These are phyloP conservation scores for Oncorhynchus tshawytscha DNA, from an alignment of 2,113 vertebrate species.

Conservation along the genomic window DNA sequence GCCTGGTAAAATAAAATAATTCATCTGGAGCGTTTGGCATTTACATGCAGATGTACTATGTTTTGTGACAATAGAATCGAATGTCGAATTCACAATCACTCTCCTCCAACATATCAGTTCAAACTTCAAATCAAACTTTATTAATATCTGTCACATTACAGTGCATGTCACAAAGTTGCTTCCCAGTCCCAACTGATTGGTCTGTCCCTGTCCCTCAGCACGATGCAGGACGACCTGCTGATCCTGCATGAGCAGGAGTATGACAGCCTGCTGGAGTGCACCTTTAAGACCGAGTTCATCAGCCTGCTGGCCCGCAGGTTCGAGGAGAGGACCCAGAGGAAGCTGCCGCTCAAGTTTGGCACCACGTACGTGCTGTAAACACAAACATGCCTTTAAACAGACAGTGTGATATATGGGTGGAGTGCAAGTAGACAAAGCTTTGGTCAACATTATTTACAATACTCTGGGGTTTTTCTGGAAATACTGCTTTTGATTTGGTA, in stretches of 20 bases:
- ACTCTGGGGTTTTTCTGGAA: no score
- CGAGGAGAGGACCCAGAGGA: constrained; percentile 90
- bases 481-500: no score
- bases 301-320: constrained; percentile 90
- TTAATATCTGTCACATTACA: not conserved
- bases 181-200: not conserved
- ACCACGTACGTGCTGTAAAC: constrained; percentile 83
- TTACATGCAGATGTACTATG: no score
- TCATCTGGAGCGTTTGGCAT: no score
- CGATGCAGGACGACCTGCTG: constrained; percentile 91
- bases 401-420: not conserved
- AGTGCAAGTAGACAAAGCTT: not conserved
- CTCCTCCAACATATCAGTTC: no score
- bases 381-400: not conserved
- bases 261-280: constrained; percentile 90
- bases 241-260: constrained; percentile 96
- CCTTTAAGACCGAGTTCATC: constrained; percentile 96
- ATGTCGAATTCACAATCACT: no score
- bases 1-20: no score
- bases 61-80: no score
- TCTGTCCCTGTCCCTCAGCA: constrained; percentile 65
- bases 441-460: no score
- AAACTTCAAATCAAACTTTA: no score
- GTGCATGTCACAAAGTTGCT: not conserved
- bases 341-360: constrained; percentile 92